phyloP scores from a whole-genome alignment of 1,140 invertebrate species.

The Helicoverpa zea region DNA sequence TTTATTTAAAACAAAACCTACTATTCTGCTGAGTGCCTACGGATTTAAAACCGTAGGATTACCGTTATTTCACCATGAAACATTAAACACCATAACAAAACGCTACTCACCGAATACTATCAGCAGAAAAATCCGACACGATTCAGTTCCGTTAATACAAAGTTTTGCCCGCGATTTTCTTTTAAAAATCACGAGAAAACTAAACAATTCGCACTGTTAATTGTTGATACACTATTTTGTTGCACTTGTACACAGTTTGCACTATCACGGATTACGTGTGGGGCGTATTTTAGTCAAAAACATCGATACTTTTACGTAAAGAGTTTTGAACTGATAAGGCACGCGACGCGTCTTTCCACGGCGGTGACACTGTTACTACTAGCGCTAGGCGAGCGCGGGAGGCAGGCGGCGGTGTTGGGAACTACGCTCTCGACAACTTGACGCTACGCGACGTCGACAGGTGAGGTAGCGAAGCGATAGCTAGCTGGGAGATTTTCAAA shows the following conservation, averaged over 20 bases:
- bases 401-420: slow-evolving; percentile 50
- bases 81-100: slow-evolving; percentile 69
- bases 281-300: slow-evolving; percentile 62
- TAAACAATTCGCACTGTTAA: slow-evolving; percentile 56
- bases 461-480: background rate
- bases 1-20: slow-evolving; percentile 15
- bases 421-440: slow-evolving; percentile 48
- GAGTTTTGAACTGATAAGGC: slow-evolving; percentile 64
- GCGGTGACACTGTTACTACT: slow-evolving; percentile 61
- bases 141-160: slow-evolving; percentile 59
- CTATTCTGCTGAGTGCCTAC: background rate
- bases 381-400: slow-evolving; percentile 57
- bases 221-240: slow-evolving; percentile 57
- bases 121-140: slow-evolving; percentile 64
- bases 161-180: slow-evolving; percentile 69
- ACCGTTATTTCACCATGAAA: slow-evolving; percentile 67
- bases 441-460: background rate
- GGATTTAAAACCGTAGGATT: slow-evolving; percentile 38
- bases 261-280: slow-evolving; percentile 67
- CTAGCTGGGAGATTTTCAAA: background rate
- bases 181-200: slow-evolving; percentile 73
- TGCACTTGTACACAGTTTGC: slow-evolving; percentile 59
- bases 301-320: slow-evolving; percentile 73
- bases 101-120: slow-evolving; percentile 72
- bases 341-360: slow-evolving; percentile 56